Evolutionary conservation across 1,140 invertebrate genomes (phyloP), one percentile per base, ranked within the genome.

Genomic region (Bombus huntii): DNA sequence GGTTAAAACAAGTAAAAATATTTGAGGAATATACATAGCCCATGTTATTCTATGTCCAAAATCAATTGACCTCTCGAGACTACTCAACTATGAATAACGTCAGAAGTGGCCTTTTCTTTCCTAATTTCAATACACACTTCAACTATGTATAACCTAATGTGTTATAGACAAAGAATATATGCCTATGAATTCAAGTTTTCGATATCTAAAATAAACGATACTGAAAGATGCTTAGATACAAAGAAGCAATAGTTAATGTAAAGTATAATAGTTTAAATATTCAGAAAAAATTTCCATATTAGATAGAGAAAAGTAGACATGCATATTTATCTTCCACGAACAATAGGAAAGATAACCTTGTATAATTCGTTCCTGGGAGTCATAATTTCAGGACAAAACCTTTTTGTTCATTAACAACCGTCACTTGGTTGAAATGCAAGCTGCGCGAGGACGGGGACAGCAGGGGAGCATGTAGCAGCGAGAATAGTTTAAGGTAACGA

Each of bases 401-500:
- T 75, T 57, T 57, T 57, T 57, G 73, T 75, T 75, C 74, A 59
- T 59, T 76, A 76, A 37, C 34, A 59, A 18, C 37, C 15, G 57
- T 78, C 59, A 42, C 34, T 77, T 31, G 75, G 37, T 25, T 25
- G 25, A 31, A 13, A 53, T 53, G 47, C 6, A 53, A 53, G 18
- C 47, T 53, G 47, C 18, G 47, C 47, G 47, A 53, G 47, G 47
- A 53, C 1, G 18, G 59, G 9, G 25, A 22, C 34, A 22, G 15
- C 8, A 18, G 25, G 74, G 42, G 62, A 72, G 25, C n/a, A 39
- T 10, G 65, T 77, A 83, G 59, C 75, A 78, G 65, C 22, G 76
- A 53, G 68, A 65, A 72, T 80, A 80, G 53, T 80, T 85, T 73
- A 73, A 80, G 76, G 57, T 79, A 80, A 80, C 53, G 53, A 62